Conservation (phyloP, 2,888 invertebrate species). For the Danaus chrysippus region DNA sequence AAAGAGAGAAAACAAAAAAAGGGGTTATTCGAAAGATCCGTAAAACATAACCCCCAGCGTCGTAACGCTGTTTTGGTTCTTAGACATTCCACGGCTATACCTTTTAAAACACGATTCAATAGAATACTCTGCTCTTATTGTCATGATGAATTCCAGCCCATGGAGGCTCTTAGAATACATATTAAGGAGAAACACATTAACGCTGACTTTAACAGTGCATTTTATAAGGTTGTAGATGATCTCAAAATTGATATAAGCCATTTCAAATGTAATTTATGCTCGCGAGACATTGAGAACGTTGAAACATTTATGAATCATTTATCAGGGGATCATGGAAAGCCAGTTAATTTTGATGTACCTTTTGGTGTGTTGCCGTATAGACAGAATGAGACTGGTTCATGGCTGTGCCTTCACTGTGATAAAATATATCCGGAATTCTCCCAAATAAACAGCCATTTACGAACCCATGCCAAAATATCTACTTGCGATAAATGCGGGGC, state of each 20-base stretch:
- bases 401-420: conserved; percentile 69
- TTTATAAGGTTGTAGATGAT: conserved; percentile 68
- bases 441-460: conserved; percentile 64
- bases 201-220: conserved; percentile 67
- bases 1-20: conserved; percentile 69
- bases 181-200: conserved; percentile 56
- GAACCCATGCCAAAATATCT: conserved; percentile 66
- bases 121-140: conserved; percentile 70
- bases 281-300: conserved; percentile 50
- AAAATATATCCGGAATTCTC: conserved; percentile 65
- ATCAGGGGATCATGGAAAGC: conserved; percentile 54
- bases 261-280: conserved; percentile 62
- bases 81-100: conserved; percentile 66
- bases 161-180: conserved; percentile 63
- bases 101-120: conserved; percentile 72
- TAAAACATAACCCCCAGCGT: conserved; percentile 70
- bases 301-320: conserved; percentile 65
- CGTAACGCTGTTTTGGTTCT: conserved; percentile 69
- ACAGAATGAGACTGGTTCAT: conserved; percentile 56
- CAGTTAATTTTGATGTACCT: conserved; percentile 63
- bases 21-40: conserved; percentile 72
- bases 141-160: conserved; percentile 67
- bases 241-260: conserved; percentile 68
- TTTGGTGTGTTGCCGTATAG: conserved; percentile 69
- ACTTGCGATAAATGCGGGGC: conserved; percentile 70